These are phyloP conservation scores for Hycleus phaleratus DNA, from an alignment of 1,140 invertebrate genomes.

Conservation along the genomic window DNA sequence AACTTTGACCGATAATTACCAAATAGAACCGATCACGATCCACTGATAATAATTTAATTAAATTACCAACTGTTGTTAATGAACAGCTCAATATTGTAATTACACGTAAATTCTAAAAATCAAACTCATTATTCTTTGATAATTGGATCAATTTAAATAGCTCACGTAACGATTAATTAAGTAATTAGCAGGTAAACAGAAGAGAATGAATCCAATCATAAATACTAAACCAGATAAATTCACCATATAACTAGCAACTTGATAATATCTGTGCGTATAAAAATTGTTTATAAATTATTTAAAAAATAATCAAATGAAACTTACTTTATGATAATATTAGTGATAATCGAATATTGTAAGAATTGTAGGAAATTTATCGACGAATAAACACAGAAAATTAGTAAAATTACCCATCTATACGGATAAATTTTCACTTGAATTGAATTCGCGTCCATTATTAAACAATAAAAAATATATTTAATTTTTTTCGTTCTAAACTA, in stretches of 20 bases:
- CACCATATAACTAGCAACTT: constrained; percentile 19
- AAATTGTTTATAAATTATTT: too few species aligned
- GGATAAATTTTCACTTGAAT: constrained; percentile 20
- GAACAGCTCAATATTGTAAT: constrained; percentile 45
- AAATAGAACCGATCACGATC: constrained; percentile 53
- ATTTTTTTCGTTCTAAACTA: too few species aligned
- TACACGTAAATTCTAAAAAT: constrained; percentile 36
- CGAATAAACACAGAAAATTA: constrained; percentile 24
- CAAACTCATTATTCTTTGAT: background rate
- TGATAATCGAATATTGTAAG: constrained; percentile 30
- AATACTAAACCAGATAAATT: constrained; percentile 28
- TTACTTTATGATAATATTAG: constrained; percentile 27
- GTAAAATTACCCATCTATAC: constrained; percentile 30
- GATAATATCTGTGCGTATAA: constrained; percentile 24
- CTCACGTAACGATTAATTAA: background rate
- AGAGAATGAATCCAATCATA: constrained; percentile 25
- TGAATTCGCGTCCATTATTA: background rate
- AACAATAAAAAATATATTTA: too few species aligned
- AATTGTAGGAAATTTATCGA: constrained; percentile 27
- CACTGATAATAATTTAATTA: constrained; percentile 57
- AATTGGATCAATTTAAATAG: background rate
- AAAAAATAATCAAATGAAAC: background rate
- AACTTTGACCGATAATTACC: constrained; percentile 59
- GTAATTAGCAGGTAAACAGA: constrained; percentile 28
- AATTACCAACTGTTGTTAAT: constrained; percentile 47